Evolutionary conservation across 2,797 vertebrate genomes (phyloP).

Genomic region (Typhlichthys subterraneus): DNA sequence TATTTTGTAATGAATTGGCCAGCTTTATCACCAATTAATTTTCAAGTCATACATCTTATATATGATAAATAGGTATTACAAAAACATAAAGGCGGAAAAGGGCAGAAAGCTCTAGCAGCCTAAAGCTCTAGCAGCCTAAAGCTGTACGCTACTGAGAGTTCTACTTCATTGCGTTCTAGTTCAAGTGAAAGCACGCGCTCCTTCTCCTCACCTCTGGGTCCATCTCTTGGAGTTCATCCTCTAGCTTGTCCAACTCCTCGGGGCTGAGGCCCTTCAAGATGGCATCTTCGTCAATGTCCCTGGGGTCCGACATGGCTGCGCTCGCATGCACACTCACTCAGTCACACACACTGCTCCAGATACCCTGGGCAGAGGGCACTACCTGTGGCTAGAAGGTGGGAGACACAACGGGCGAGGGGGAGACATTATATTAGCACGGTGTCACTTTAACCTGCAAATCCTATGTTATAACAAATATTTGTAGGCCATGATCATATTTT

Average conservation of each 20-base stretch:
- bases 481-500: no score
- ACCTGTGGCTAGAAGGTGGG: conserved; percentile 6
- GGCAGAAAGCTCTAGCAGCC: no score
- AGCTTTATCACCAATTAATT: no score
- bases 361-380: conserved; percentile 53
- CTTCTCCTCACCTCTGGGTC: conserved; percentile 88
- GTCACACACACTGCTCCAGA: conserved; percentile 44
- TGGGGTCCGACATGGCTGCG: conserved; percentile 86
- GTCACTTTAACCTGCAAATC: not conserved
- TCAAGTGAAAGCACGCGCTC: no score
- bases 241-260: conserved; percentile 88
- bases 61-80: no score
- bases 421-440: not conserved
- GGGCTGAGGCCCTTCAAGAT: conserved; percentile 88
- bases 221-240: conserved; percentile 91
- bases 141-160: no score
- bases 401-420: conserved; percentile 9
- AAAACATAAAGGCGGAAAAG: no score
- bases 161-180: no score
- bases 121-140: no score
- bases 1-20: no score
- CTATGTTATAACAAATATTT: no score
- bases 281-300: conserved; percentile 95
- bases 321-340: conserved; percentile 52
- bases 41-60: no score